These are phyloP conservation scores for Glaucopsyche alexis DNA, from an alignment of 2,888 invertebrate species.

Conservation along the genomic window DNA sequence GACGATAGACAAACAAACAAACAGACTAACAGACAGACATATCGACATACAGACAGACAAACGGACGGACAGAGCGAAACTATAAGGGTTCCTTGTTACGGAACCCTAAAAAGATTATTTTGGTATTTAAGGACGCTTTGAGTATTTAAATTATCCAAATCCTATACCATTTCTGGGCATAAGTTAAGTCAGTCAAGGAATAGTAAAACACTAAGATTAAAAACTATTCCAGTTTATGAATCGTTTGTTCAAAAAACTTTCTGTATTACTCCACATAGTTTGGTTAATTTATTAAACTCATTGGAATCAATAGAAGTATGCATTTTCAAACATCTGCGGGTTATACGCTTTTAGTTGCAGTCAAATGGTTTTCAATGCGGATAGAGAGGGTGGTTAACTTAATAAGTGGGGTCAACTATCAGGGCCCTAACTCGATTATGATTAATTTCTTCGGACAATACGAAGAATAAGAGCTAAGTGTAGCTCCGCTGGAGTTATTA, in stretches of 20 bases:
- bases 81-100: no score
- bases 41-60: no score
- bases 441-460: constrained; percentile 38
- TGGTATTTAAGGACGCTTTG: no score
- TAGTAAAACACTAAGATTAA: neutral
- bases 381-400: constrained; percentile 40
- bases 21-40: no score
- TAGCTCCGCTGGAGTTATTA: neutral
- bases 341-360: constrained; percentile 20
- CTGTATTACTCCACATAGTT: neutral
- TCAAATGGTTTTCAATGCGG: constrained; percentile 36
- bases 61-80: no score
- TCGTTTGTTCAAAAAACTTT: neutral
- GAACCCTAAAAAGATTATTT: no score
- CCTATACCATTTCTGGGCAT: no score
- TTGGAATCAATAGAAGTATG: neutral
- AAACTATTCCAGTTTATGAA: neutral
- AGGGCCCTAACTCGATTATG: constrained; percentile 40
- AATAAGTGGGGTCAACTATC: constrained; percentile 43
- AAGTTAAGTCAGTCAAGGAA: no score
- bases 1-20: no score
- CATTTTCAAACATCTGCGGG: constrained; percentile 42
- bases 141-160: no score
- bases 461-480: constrained; percentile 26
- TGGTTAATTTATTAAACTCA: neutral